Percentiles rank a stretch among this genome's conserved stretches.
Conservation (phyloP, 1,140 invertebrate genomes). For the Battus philenor region DNA sequence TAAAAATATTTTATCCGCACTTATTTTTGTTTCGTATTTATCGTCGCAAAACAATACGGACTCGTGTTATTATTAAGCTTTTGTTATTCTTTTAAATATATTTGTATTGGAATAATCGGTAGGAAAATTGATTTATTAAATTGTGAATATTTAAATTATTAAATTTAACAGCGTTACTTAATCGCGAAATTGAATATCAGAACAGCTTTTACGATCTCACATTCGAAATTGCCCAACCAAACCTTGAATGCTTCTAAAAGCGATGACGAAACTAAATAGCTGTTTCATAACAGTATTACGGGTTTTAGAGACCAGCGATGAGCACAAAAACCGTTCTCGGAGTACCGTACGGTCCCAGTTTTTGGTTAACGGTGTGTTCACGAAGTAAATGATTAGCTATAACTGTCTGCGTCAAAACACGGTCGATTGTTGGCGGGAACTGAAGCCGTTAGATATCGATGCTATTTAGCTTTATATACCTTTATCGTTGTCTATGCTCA, state of each 20-base stretch:
- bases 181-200: neutral
- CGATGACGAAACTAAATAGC: slow-evolving; percentile 57
- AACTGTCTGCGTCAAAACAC: slow-evolving; percentile 46
- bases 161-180: too few species aligned
- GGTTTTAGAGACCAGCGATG: slow-evolving; percentile 50
- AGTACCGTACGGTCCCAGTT: slow-evolving; percentile 68
- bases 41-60: too few species aligned
- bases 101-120: too few species aligned
- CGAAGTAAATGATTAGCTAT: slow-evolving; percentile 65
- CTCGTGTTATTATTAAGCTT: too few species aligned
- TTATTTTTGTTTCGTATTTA: too few species aligned
- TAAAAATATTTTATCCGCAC: too few species aligned
- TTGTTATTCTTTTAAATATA: too few species aligned
- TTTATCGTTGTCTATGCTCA: slow-evolving; percentile 10
- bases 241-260: slow-evolving; percentile 40
- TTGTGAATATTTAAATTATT: too few species aligned
- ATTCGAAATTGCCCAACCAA: slow-evolving; percentile 38
- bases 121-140: too few species aligned
- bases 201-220: neutral
- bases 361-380: slow-evolving; percentile 57
- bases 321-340: slow-evolving; percentile 53
- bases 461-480: too few species aligned
- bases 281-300: slow-evolving; percentile 69
- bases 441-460: too few species aligned
- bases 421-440: slow-evolving; percentile 17